A percentile compares a stretch with the other conserved stretches of the same genome.
phyloP scores from a whole-genome alignment of 2,888 invertebrate genomes.

The Spilosoma lubricipeda region DNA sequence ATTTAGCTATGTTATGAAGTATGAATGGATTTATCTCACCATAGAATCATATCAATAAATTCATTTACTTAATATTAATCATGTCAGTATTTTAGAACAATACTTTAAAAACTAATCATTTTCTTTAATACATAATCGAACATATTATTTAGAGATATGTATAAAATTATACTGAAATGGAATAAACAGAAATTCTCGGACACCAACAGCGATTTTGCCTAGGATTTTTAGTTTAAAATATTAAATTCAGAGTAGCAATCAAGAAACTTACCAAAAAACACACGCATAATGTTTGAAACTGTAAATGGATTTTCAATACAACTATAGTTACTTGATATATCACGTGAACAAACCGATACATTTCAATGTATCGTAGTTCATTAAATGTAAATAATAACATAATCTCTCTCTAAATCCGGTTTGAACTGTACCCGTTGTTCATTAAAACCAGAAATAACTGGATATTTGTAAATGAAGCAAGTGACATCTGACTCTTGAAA shows the following conservation, averaged over 20 bases:
- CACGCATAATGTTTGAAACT: neutral
- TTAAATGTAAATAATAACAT: neutral
- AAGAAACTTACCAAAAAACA: neutral
- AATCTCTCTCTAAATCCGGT: neutral
- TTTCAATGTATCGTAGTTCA: neutral
- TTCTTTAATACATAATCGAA: too few relatives aligned
- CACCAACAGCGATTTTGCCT: neutral
- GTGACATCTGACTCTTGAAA: constrained; percentile 4
- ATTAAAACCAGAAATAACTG: constrained; percentile 1
- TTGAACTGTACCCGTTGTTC: neutral
- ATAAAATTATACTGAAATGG: too few relatives aligned
- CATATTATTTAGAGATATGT: too few relatives aligned
- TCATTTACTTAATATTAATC: too few relatives aligned
- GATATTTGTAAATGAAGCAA: neutral
- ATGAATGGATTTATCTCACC: too few relatives aligned
- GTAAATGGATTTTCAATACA: neutral
- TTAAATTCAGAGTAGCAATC: neutral
- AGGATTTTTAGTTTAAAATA: neutral
- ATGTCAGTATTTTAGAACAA: too few relatives aligned
- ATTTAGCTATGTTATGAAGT: too few relatives aligned
- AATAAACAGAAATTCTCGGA: too few relatives aligned
- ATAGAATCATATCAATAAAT: too few relatives aligned
- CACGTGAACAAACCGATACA: neutral
- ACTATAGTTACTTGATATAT: too few relatives aligned
- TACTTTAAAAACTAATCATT: too few relatives aligned